phyloP scores from a whole-genome alignment of 2,888 invertebrate species.

The Hanleya hanleyi region DNA sequence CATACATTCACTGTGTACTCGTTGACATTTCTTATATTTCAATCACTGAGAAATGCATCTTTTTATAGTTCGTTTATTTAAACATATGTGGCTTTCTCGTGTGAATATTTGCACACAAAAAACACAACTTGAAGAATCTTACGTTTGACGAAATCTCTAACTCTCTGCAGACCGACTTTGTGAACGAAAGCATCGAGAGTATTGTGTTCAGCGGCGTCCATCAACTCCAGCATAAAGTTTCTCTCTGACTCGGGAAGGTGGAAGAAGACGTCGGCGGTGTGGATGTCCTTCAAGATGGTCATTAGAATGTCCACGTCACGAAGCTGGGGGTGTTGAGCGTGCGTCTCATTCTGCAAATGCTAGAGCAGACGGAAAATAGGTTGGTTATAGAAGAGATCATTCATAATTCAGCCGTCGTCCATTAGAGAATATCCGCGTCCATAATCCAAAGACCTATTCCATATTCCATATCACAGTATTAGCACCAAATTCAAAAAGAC shows the following conservation, averaged over 20 bases:
- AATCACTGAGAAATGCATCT: no score
- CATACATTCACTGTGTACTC: no score
- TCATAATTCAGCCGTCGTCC: no score
- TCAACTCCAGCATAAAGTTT: not conserved
- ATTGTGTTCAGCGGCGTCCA: not conserved
- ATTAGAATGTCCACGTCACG: not conserved
- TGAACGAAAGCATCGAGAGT: not conserved
- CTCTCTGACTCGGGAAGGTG: not conserved
- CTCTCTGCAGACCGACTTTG: not conserved
- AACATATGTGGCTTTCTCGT: no score
- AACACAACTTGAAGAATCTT: no score
- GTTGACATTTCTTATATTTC: no score
- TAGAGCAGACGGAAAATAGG: not conserved
- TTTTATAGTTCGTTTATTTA: no score
- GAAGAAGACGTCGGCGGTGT: not conserved
- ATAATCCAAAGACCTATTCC: no score
- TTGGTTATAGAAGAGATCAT: not conserved
- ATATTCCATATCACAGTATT: no score
- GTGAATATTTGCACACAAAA: no score
- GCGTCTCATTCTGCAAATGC: not conserved
- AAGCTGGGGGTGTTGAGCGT: not conserved
- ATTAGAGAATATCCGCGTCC: no score
- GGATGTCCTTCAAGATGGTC: not conserved
- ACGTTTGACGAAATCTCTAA: slow-evolving; percentile 2
- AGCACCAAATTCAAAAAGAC: no score